Evolutionary conservation across 2,797 vertebrate species (phyloP), one percentile per base, ranked within the genome.

Genomic region (Echeneis naucrates): DNA sequence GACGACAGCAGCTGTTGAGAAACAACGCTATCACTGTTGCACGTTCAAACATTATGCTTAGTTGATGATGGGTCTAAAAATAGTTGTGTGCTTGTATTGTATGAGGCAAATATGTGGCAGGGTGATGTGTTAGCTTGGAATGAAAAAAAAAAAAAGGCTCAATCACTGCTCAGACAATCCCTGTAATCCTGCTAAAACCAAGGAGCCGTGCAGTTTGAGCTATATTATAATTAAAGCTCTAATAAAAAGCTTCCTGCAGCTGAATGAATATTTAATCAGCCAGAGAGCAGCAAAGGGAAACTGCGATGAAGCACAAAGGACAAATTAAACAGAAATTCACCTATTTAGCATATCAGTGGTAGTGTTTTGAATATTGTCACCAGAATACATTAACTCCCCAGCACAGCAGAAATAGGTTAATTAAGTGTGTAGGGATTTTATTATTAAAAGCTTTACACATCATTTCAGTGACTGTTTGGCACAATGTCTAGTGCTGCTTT

Each of bases 201-300:
- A 64, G 68, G 60, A 77, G 68, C 77, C 4, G 52, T 72, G 61
- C 83, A 82, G 70, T 59, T 62, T 35, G 70, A 81, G 45, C 64
- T 55, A 16, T 37, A 8, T 78, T 86, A 79, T 89, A 89, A 93
- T 93, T 93, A 88, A 93, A 88, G 71, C 54, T 67, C 78, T 79
- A 84, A 85, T 91, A 80, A 90, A 88, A 84, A 75, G 63, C 86
- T 88, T 72, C 82, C 75, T 77, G 77, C 67, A 58, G 81, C 72
- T 55, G 55, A 81, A 91, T 92, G 37, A 87, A 87, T 89, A 88
- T 92, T 91, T 92, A 89, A 90, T 88, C 87, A 87, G 66, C 60
- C 60, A 48, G 77, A 84, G 71, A 84, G 72, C 86, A 75, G 80
- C 70, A n/a, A 12, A 60, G 77, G 54, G 26, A 87, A 85, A 74